Percentiles rank a stretch among this genome's conserved stretches.
Evolutionary conservation across 2,888 invertebrate species (phyloP).

Genomic region (Cataglyphis altisquamis): DNA sequence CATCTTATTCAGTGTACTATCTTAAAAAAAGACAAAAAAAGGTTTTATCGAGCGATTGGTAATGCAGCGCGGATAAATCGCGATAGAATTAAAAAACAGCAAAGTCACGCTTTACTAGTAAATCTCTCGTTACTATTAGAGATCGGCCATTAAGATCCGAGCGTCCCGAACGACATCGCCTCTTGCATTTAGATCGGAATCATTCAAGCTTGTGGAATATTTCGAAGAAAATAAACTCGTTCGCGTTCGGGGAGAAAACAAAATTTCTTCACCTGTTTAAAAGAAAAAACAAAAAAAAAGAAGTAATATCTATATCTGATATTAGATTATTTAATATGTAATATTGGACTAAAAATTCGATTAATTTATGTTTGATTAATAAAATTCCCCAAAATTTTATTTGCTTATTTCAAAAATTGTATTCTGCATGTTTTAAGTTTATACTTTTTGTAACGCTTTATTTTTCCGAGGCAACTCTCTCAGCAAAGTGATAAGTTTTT

Average conservation of each 20-base stretch:
- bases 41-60: constrained; percentile 21
- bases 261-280: constrained; percentile 7
- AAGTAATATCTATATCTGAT: not conserved
- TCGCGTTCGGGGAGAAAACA: not conserved
- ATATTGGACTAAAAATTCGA: not conserved
- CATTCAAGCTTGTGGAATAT: constrained; percentile 49
- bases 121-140: constrained; percentile 49
- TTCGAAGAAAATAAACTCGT: constrained; percentile 44
- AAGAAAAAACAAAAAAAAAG: not conserved
- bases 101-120: constrained; percentile 49
- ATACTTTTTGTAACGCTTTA: not conserved
- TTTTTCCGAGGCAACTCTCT: not conserved
- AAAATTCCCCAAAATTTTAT: not conserved
- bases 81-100: constrained; percentile 31
- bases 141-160: constrained; percentile 50
- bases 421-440: not conserved
- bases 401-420: not conserved
- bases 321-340: constrained; percentile 7
- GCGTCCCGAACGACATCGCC: constrained; percentile 44
- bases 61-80: constrained; percentile 36
- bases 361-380: not conserved
- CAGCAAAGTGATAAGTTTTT: not conserved
- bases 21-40: not conserved
- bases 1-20: not conserved
- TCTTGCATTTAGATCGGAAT: constrained; percentile 54